Evolutionary conservation across 35 echinoderm and acorn worm species (phyloP).

Genomic region (Heliocidaris tuberculata): DNA sequence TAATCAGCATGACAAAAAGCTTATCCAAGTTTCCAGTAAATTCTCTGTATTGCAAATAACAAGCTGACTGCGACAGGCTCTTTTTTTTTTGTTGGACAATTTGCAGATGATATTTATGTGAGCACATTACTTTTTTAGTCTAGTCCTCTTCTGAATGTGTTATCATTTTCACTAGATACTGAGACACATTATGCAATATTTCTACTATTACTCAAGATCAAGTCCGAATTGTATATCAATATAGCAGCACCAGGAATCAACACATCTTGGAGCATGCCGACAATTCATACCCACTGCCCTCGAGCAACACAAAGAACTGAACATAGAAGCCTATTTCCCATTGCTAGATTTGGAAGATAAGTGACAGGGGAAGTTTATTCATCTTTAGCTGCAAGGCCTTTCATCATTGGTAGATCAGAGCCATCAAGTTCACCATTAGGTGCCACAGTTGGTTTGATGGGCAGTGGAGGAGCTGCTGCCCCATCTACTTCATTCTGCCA

Average conservation of each 20-base stretch:
- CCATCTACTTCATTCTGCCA: neutral
- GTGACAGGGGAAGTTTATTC: neutral
- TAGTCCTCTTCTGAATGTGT: too few species aligned
- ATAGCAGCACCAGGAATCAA: neutral
- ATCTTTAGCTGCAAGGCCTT: constrained; percentile 9
- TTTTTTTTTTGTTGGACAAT: too few species aligned
- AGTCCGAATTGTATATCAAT: neutral
- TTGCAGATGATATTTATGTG: too few species aligned
- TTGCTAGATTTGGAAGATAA: neutral
- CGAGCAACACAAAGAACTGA: neutral
- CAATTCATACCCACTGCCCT: neutral
- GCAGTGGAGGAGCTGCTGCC: neutral
- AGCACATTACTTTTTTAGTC: too few species aligned
- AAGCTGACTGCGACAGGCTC: too few species aligned
- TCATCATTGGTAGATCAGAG: constrained; percentile 24
- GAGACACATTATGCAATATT: neutral
- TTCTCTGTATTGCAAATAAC: too few species aligned
- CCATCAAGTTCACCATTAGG: neutral
- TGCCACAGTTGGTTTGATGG: neutral
- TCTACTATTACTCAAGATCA: neutral
- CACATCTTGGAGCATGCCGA: neutral
- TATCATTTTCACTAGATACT: too few species aligned
- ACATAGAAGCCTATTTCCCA: neutral
- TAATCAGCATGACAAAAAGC: too few species aligned
- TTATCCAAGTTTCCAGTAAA: too few species aligned